phyloP scores from a whole-genome alignment of 2,888 invertebrate genomes.

The Pyrrhia umbra region DNA sequence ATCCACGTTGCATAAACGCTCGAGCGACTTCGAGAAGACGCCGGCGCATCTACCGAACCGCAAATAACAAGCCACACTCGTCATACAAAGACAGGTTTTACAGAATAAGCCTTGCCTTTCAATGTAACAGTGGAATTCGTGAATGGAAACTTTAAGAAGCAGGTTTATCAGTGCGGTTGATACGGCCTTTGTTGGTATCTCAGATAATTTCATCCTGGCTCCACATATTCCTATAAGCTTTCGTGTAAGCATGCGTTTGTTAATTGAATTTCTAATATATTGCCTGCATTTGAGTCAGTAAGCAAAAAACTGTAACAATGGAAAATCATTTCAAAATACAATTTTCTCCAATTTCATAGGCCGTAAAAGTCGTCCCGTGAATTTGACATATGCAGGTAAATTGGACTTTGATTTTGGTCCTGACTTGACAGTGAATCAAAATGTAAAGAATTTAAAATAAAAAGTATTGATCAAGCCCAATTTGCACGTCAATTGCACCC shows the following conservation, averaged over 20 bases:
- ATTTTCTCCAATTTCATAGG: no score
- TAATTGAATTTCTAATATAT: slow-evolving; percentile 27
- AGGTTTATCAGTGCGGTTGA: slow-evolving; percentile 23
- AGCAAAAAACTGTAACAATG: no score
- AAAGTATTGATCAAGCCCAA: neutral
- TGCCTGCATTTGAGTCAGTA: slow-evolving; percentile 17
- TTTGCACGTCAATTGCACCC: neutral
- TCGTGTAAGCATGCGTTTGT: slow-evolving; percentile 31
- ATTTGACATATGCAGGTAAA: no score
- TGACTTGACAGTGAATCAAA: no score
- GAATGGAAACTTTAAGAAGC: slow-evolving; percentile 43
- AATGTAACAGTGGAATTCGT: slow-evolving; percentile 45
- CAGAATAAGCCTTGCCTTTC: slow-evolving; percentile 57
- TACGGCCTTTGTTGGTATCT: slow-evolving; percentile 30
- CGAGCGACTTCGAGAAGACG: slow-evolving; percentile 54
- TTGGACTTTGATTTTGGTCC: no score
- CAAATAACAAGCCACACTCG: slow-evolving; percentile 61
- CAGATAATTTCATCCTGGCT: slow-evolving; percentile 37
- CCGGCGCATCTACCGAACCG: slow-evolving; percentile 52
- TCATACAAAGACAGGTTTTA: slow-evolving; percentile 57
- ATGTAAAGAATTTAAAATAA: neutral
- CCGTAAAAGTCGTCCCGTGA: no score
- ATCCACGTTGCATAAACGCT: slow-evolving; percentile 57
- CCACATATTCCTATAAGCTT: slow-evolving; percentile 44
- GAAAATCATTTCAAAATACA: no score